A percentile compares a stretch with the other conserved stretches of the same genome.
Conservation (phyloP, 2,888 invertebrate genomes). For the Patella depressa region DNA sequence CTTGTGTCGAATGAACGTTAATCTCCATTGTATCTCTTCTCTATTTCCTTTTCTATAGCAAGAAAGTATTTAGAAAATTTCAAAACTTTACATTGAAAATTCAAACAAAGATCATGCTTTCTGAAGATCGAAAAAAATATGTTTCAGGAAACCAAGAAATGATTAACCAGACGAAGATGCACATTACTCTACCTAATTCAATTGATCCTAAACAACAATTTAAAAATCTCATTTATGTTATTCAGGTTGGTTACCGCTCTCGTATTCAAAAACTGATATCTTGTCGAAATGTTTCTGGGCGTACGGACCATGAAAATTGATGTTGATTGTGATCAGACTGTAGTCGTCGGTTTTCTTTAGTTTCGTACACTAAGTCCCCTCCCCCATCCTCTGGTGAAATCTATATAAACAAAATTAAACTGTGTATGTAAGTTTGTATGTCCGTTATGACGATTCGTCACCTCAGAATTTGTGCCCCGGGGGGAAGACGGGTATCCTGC, state of each 20-base stretch:
- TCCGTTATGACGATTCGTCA: too few species aligned
- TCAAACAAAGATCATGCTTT: too few species aligned
- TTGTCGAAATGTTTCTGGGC: neutral
- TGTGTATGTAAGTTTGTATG: too few species aligned
- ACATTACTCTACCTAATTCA: slow-evolving; percentile 77
- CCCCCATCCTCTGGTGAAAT: neutral
- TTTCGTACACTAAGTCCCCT: neutral
- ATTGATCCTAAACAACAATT: slow-evolving; percentile 72
- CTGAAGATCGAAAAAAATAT: too few species aligned
- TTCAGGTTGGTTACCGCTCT: slow-evolving; percentile 80
- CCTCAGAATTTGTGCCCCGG: too few species aligned
- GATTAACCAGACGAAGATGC: slow-evolving; percentile 64
- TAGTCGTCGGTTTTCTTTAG: neutral
- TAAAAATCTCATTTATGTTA: slow-evolving; percentile 83
- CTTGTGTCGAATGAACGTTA: too few species aligned
- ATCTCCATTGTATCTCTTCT: too few species aligned
- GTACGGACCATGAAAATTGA: neutral
- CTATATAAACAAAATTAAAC: neutral
- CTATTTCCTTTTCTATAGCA: too few species aligned
- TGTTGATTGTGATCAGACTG: neutral
- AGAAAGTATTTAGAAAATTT: too few species aligned
- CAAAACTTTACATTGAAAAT: too few species aligned
- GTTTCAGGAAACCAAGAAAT: slow-evolving; percentile 37
- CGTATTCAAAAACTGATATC: neutral
- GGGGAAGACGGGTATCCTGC: too few species aligned